A percentile compares a stretch with the other conserved stretches of the same genome.
These are phyloP conservation scores for Hephaestus fuliginosus DNA, from an alignment of 2,797 vertebrate species.

Conservation along the genomic window DNA sequence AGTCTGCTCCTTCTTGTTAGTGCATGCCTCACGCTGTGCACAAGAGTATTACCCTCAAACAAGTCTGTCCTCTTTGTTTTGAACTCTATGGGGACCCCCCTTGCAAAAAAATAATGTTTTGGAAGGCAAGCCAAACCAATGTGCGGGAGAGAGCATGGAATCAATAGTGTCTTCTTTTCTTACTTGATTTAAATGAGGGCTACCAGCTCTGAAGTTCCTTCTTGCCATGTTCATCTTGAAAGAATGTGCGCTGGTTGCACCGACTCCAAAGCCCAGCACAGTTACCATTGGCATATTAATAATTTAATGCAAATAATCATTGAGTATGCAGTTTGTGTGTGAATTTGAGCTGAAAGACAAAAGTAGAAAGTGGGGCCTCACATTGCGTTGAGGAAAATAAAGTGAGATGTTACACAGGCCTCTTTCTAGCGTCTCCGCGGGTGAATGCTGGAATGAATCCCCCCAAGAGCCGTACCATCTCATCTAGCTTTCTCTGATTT, in stretches of 20 bases:
- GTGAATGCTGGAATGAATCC: conserved; percentile 78
- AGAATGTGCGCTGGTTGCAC: conserved; percentile 78
- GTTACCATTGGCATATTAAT: conserved; percentile 84
- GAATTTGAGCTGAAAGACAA: conserved; percentile 86
- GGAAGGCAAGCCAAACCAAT: conserved; percentile 81
- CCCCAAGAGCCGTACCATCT: conserved; percentile 77
- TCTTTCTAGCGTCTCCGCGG: conserved; percentile 78
- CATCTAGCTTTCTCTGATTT: conserved; percentile 77
- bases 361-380: conserved; percentile 83
- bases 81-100: conserved; percentile 79
- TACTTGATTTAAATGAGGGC: conserved; percentile 86
- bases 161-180: conserved; percentile 85
- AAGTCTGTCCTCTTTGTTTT: conserved; percentile 86
- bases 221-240: conserved; percentile 84
- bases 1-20: conserved; percentile 82
- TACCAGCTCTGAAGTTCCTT: conserved; percentile 84
- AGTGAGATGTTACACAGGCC: conserved; percentile 81
- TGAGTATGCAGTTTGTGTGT: conserved; percentile 83
- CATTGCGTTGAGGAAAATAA: conserved; percentile 83
- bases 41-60: conserved; percentile 85
- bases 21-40: conserved; percentile 74
- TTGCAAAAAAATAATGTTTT: conserved; percentile 81
- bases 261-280: conserved; percentile 82
- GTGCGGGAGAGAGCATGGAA: conserved; percentile 76
- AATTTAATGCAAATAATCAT: conserved; percentile 87